Evolutionary conservation across 2,888 invertebrate species (phyloP).

Genomic region (Cetonia aurata): DNA sequence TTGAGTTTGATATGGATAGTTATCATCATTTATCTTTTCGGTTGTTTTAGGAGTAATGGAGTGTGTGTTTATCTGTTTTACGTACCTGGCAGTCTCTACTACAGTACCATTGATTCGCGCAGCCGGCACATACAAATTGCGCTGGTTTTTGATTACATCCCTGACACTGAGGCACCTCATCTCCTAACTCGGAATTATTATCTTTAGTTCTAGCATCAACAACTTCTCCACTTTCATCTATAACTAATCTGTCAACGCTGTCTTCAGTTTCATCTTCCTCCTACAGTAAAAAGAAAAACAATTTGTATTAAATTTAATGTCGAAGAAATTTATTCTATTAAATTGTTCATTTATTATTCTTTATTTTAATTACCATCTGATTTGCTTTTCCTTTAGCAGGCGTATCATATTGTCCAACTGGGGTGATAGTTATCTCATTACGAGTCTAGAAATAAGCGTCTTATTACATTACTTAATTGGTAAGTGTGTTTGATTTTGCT

Average conservation of each 20-base stretch:
- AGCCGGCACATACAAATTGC: slow-evolving; percentile 90
- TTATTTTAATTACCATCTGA: slow-evolving; percentile 36
- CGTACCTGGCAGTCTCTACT: slow-evolving; percentile 91
- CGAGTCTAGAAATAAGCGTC: slow-evolving; percentile 66
- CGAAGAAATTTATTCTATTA: too few relatives aligned
- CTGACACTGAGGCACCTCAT: slow-evolving; percentile 76
- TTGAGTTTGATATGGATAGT: too few relatives aligned
- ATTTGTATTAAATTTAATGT: too few relatives aligned
- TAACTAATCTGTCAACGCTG: slow-evolving; percentile 72
- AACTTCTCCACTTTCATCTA: slow-evolving; percentile 71
- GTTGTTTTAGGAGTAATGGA: too few relatives aligned
- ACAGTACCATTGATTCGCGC: slow-evolving; percentile 95
- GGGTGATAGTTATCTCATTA: slow-evolving; percentile 75
- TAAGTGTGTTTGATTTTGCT: slow-evolving; percentile 14
- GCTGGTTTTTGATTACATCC: slow-evolving; percentile 86
- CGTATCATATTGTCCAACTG: slow-evolving; percentile 65
- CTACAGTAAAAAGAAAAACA: slow-evolving; percentile 49
- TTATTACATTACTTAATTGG: not conserved
- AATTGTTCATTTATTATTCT: too few relatives aligned
- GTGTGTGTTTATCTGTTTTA: slow-evolving; percentile 13
- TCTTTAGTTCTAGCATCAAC: slow-evolving; percentile 58
- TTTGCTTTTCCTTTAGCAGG: slow-evolving; percentile 46
- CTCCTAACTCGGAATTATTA: slow-evolving; percentile 65
- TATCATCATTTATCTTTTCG: too few relatives aligned
- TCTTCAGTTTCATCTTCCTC: slow-evolving; percentile 71